These are phyloP conservation scores for Rhea americana DNA, from an alignment of 2,113 vertebrate species.

Conservation along the genomic window DNA sequence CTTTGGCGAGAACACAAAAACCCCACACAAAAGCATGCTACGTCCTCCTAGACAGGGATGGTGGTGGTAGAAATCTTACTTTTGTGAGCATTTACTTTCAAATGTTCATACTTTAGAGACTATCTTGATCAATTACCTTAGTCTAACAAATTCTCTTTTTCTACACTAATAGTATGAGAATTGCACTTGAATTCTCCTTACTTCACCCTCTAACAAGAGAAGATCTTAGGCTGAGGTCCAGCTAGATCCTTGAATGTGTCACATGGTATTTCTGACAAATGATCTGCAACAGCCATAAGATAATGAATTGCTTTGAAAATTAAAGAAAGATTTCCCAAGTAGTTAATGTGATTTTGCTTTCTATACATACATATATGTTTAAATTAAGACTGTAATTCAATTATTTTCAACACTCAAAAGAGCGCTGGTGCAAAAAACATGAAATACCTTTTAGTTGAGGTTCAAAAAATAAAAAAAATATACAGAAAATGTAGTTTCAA, in stretches of 20 bases:
- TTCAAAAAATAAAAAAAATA: background rate
- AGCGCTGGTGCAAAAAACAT: background rate
- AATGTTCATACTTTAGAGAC: conserved; percentile 55
- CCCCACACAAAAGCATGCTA: conserved; percentile 61
- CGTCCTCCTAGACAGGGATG: conserved; percentile 38
- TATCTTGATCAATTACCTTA: conserved; percentile 67
- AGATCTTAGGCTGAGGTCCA: conserved; percentile 42
- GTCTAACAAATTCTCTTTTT: conserved; percentile 68
- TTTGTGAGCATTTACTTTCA: conserved; percentile 61
- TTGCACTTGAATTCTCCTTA: conserved; percentile 19
- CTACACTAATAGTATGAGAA: conserved; percentile 38
- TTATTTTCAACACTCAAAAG: background rate
- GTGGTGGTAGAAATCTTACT: background rate
- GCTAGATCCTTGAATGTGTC: conserved; percentile 27
- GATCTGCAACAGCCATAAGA: conserved; percentile 6
- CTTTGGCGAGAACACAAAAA: conserved; percentile 66
- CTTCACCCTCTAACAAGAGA: conserved; percentile 35
- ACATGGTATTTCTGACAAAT: conserved; percentile 9
- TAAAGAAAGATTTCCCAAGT: background rate
- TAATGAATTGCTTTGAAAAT: conserved; percentile 36
- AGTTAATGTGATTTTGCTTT: background rate
- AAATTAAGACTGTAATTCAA: background rate
- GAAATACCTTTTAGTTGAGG: background rate
- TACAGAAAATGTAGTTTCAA: background rate
- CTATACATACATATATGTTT: background rate